Conservation (phyloP, 35 echinoderm and acorn worm species). For the Chiridota heheva region DNA sequence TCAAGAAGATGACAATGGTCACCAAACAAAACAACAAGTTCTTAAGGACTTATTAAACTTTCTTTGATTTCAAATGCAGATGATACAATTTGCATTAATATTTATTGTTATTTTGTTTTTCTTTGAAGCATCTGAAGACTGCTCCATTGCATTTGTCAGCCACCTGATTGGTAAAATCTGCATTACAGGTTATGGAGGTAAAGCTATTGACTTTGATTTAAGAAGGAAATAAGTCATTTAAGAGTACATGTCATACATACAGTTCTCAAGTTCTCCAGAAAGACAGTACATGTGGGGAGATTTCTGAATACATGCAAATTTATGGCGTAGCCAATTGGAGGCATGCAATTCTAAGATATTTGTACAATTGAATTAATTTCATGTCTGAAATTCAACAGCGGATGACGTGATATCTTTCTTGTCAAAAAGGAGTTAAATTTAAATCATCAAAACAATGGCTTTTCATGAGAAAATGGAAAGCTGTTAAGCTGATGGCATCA, state of each 20-base stretch:
- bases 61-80: neutral
- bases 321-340: neutral
- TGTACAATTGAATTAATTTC: too few relatives aligned
- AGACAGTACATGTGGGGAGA: too few relatives aligned
- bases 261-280: neutral
- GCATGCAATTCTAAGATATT: too few relatives aligned
- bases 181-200: slow-evolving; percentile 74
- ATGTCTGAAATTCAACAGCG: too few relatives aligned
- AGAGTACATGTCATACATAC: neutral
- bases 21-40: neutral
- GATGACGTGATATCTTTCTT: too few relatives aligned
- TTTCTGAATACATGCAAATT: neutral
- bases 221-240: neutral
- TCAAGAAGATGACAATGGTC: neutral
- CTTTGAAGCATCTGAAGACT: slow-evolving; percentile 63
- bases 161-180: slow-evolving; percentile 88
- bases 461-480: too few relatives aligned
- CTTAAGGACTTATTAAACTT: neutral
- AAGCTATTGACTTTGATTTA: neutral
- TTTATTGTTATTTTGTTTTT: neutral
- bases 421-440: too few relatives aligned
- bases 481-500: too few relatives aligned
- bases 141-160: slow-evolving; percentile 73
- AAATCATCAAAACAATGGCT: too few relatives aligned
- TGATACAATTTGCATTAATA: neutral